These are phyloP conservation scores for Nezara viridula DNA, from an alignment of 2,888 invertebrate species.

Conservation along the genomic window DNA sequence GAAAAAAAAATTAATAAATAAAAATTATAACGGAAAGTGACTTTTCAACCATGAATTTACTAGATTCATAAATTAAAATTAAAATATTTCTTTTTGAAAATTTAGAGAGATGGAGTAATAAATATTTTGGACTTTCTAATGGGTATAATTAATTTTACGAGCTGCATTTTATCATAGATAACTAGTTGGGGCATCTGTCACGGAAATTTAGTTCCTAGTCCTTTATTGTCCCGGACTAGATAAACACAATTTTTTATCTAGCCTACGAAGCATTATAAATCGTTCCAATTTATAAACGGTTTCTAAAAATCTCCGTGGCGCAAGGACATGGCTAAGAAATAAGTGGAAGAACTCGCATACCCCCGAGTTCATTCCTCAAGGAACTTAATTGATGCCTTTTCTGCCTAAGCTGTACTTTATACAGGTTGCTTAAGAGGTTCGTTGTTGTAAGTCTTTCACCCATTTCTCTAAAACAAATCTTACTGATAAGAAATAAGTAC, in stretches of 20 bases:
- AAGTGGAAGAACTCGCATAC: not conserved
- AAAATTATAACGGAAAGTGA: not conserved
- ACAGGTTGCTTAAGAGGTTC: not conserved
- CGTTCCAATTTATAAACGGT: not conserved
- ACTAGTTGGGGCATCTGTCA: not conserved
- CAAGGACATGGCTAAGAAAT: not conserved
- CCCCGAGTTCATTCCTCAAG: not conserved
- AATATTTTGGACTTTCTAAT: not conserved
- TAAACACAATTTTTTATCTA: conserved; percentile 1
- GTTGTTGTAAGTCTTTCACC: not conserved
- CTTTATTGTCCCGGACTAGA: not conserved
- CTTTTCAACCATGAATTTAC: not conserved
- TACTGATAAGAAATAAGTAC: no score
- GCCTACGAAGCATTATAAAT: not conserved
- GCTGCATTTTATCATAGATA: not conserved
- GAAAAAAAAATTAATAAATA: no score
- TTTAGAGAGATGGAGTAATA: not conserved
- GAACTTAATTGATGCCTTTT: not conserved
- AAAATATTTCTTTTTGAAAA: not conserved
- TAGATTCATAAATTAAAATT: not conserved
- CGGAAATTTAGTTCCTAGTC: not conserved
- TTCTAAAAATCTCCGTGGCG: not conserved
- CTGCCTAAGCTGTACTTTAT: not conserved
- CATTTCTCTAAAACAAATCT: not conserved
- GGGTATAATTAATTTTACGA: not conserved